Conservation (phyloP, 2,113 vertebrate genomes). For the Xiphorhynchus elegans region DNA sequence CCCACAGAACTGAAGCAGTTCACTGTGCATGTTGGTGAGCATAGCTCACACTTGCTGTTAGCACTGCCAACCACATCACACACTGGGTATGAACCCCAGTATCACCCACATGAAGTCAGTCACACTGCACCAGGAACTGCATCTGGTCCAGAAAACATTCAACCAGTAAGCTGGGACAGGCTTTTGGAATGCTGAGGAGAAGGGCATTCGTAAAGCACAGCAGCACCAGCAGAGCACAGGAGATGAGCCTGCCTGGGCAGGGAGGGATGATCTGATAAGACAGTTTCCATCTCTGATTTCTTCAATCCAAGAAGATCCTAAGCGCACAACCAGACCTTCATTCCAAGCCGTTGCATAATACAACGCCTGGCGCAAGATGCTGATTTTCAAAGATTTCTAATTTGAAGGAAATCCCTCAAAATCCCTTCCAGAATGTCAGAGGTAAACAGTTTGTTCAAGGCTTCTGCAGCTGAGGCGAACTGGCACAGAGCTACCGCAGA, state of each 20-base stretch:
- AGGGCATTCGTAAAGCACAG: neutral
- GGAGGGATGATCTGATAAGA: slow-evolving; percentile 9
- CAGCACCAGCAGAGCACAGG: neutral
- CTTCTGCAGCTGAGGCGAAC: neutral
- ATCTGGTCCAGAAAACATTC: neutral
- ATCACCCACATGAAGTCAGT: accelerated
- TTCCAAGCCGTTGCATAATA: neutral
- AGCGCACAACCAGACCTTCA: neutral
- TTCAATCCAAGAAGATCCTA: neutral
- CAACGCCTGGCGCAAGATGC: neutral
- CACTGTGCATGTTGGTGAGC: neutral
- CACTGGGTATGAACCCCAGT: neutral
- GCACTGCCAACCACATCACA: neutral
- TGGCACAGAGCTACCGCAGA: neutral
- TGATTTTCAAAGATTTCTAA: slow-evolving; percentile 22
- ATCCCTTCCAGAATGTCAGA: slow-evolving; percentile 18
- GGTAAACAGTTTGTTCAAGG: slow-evolving; percentile 26
- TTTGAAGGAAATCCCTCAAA: slow-evolving; percentile 51
- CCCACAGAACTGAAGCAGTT: neutral
- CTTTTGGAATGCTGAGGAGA: neutral
- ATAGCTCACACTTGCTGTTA: neutral
- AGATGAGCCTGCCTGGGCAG: neutral
- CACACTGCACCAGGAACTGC: neutral
- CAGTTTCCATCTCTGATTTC: neutral
- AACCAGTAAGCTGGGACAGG: neutral